Evolutionary conservation across 2,797 vertebrate species (phyloP).

Genomic region (Melanotaenia trifasciata): DNA sequence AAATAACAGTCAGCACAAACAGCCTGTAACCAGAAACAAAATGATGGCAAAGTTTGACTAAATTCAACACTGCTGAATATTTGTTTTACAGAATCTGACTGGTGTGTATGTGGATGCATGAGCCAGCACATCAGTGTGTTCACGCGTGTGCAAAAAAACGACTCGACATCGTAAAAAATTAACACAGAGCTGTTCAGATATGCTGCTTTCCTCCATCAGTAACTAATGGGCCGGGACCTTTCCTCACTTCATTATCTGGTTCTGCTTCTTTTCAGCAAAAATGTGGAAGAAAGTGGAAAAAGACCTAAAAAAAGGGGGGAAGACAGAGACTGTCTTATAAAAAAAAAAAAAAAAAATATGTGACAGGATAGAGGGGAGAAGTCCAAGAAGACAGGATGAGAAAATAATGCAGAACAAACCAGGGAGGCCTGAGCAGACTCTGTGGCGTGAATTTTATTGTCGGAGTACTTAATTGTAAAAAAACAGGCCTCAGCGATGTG

Average conservation of each 20-base stretch:
- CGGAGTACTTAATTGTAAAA: constrained; percentile 80
- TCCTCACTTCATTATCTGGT: constrained; percentile 71
- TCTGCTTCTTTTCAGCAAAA: constrained; percentile 64
- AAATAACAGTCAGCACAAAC: background rate
- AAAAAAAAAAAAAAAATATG: background rate
- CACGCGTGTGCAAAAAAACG: constrained; percentile 21
- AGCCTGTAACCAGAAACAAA: constrained; percentile 6
- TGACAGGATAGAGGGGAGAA: background rate
- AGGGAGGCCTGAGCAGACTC: constrained; percentile 65
- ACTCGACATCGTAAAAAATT: constrained; percentile 36
- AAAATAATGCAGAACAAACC: constrained; percentile 35
- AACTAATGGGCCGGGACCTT: constrained; percentile 62
- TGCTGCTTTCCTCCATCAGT: constrained; percentile 54
- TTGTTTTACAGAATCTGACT: background rate
- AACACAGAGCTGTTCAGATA: constrained; percentile 48
- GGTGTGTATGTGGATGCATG: background rate
- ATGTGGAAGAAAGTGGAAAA: constrained; percentile 22
- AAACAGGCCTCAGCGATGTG: constrained; percentile 75
- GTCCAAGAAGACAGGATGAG: constrained; percentile 6
- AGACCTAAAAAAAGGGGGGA: constrained; percentile 7
- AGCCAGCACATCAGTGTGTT: constrained; percentile 28
- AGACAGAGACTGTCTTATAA: background rate
- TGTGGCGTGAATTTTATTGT: constrained; percentile 81
- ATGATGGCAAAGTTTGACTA: background rate
- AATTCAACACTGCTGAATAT: constrained; percentile 1